These are phyloP conservation scores for Crotophaga sulcirostris DNA, from an alignment of 2,113 vertebrate species.

Conservation along the genomic window DNA sequence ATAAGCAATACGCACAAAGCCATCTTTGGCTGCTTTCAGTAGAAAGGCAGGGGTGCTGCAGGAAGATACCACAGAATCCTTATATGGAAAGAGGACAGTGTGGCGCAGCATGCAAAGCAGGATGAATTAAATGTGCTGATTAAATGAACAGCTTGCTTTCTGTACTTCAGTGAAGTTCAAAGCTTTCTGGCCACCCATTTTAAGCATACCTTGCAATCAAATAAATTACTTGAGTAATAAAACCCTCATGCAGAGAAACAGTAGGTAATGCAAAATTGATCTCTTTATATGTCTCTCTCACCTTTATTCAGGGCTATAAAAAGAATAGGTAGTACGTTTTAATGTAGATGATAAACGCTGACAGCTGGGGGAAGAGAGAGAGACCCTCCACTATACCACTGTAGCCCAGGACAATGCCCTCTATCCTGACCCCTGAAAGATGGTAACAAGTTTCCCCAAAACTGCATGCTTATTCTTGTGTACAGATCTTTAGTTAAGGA, in stretches of 20 bases:
- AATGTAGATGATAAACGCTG: not conserved
- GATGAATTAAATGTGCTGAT: constrained; percentile 76
- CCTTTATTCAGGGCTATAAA: not conserved
- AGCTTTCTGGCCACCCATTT: constrained; percentile 50
- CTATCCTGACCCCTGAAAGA: not conserved
- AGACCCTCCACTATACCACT: accelerated
- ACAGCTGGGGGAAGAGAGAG: not conserved
- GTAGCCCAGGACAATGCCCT: not conserved
- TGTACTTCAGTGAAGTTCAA: constrained; percentile 70
- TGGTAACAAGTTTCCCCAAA: not conserved
- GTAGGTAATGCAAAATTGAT: not conserved
- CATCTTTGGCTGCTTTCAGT: constrained; percentile 69
- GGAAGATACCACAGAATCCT: constrained; percentile 71
- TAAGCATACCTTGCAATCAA: constrained; percentile 39
- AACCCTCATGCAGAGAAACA: not conserved
- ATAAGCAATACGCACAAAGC: constrained; percentile 66
- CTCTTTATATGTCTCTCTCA: not conserved
- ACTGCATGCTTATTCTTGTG: not conserved
- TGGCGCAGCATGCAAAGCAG: constrained; percentile 71
- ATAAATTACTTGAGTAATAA: constrained; percentile 10
- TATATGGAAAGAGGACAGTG: constrained; percentile 76
- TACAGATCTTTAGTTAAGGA: not conserved
- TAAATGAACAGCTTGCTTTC: constrained; percentile 76
- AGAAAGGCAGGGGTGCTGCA: constrained; percentile 69
- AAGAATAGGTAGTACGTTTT: not conserved